Conservation (phyloP, 35 echinoderm and acorn worm genomes). For the Chiridota heheva region DNA sequence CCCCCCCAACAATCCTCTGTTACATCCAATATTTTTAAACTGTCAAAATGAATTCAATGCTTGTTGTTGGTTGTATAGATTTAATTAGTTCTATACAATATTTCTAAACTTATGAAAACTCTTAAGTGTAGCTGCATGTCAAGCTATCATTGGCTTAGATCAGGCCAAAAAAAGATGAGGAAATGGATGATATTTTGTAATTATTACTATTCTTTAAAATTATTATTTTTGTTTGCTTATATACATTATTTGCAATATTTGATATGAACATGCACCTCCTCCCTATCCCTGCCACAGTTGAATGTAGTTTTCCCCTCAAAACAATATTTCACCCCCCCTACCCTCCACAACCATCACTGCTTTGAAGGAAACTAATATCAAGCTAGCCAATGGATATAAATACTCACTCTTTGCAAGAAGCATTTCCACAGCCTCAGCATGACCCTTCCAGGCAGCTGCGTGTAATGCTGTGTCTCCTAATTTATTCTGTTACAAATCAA, state of each 20-base stretch:
- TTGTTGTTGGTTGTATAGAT: no score
- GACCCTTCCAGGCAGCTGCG: slow-evolving; percentile 91
- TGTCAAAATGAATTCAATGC: no score
- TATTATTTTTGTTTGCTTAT: not conserved
- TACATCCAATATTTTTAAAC: no score
- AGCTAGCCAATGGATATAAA: no score
- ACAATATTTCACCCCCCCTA: not conserved
- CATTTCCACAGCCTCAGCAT: slow-evolving; percentile 67
- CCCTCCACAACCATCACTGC: not conserved
- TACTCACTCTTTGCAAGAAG: slow-evolving; percentile 71
- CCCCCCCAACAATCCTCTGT: no score
- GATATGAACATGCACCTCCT: not conserved
- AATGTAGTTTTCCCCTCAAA: not conserved
- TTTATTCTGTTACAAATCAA: slow-evolving; percentile 86
- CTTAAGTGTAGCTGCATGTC: no score
- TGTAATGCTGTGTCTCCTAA: slow-evolving; percentile 91
- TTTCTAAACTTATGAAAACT: no score
- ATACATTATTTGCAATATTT: not conserved
- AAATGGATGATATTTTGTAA: no score
- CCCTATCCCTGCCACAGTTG: not conserved
- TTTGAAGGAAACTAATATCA: not conserved
- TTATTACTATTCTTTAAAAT: no score
- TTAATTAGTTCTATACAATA: no score
- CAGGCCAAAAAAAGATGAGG: no score
- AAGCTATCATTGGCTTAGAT: no score